Base-by-base conservation (phyloP, 2,888 invertebrate genomes). In the Andrena chrysosceles region DNA sequence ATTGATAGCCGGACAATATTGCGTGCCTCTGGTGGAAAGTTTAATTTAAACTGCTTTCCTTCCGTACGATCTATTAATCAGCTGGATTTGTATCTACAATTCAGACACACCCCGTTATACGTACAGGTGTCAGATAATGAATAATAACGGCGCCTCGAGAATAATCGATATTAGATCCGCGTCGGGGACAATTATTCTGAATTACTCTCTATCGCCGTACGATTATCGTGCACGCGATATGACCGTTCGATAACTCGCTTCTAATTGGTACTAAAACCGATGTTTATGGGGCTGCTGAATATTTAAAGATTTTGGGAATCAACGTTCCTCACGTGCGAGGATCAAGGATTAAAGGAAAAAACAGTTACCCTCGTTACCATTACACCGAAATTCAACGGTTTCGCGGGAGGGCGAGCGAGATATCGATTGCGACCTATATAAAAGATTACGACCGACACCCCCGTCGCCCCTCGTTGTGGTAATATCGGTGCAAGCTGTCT, bases 381-480 rank as follows among this genome's bases (percentile, higher is more conserved):
- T 67, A 49, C 48, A 71, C 62, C 56, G 42, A 81, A 81, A 81
- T 77, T 82, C 66, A 77, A 82, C 71, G 81, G 83, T 82, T 77
- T 70, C 59, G 66, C 73, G 67, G 35, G 48, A 69, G 83, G 59
- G 54, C 35, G 69, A 48, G 35, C 69, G 70, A 54, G 56, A n/a
- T 72, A 84, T 84, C 72, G 84, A 84, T 84, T 75, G 84, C 75
- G 79, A 84, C 83, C 84, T 79, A 84, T 67, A 84, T 83, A 83
- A 84, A 81, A 75, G 75, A 76, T 79, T 82, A 73, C 67, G 63
- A 75, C 13, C 42, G 42, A 42, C 42, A 42, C 48, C 48, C 8
- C 73, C 60, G 33, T 7, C 42, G 42, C 42, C 42, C 48, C 35
- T 35, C 52, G 64, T 83, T 64, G 62, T 66, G 20, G 83, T 64